phyloP scores from a whole-genome alignment of 37 sponge, comb jelly and placozoan species.

The Chondrilla cf. caribensis region DNA sequence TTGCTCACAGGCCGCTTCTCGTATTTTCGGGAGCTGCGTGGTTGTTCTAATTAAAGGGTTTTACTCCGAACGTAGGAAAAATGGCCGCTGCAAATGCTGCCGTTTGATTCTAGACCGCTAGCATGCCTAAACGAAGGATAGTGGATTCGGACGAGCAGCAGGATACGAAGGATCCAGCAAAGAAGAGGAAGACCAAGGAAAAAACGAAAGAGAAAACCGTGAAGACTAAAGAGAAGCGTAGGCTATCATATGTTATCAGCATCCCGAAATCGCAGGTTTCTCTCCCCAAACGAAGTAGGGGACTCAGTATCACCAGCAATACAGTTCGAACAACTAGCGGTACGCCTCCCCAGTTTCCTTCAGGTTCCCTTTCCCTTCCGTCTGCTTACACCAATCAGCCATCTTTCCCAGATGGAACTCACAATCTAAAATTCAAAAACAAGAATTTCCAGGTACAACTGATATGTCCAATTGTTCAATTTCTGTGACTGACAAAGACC shows the following conservation, averaged over 20 bases:
- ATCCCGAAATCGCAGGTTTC: constrained; percentile 1
- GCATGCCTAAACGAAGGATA: not conserved
- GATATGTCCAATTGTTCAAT: no score
- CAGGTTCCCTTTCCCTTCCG: not conserved
- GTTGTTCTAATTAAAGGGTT: no score
- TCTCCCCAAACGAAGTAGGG: not conserved
- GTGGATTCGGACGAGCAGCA: not conserved
- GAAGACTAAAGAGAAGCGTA: not conserved
- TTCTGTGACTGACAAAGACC: no score
- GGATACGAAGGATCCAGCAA: not conserved
- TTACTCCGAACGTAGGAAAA: no score
- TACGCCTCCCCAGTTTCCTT: not conserved
- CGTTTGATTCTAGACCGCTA: no score
- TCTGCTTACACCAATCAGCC: not conserved
- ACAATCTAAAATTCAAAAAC: not conserved
- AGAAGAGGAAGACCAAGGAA: not conserved
- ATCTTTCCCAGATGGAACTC: constrained; percentile 4
- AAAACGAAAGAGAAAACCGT: not conserved
- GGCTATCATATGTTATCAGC: not conserved
- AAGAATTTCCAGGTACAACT: constrained; percentile 20
- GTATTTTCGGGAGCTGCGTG: no score
- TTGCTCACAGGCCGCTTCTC: no score
- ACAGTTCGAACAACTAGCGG: not conserved
- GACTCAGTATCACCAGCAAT: not conserved
- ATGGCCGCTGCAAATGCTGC: no score